Conservation (phyloP, 2,113 vertebrate species). For the Chaenocephalus aceratus region DNA sequence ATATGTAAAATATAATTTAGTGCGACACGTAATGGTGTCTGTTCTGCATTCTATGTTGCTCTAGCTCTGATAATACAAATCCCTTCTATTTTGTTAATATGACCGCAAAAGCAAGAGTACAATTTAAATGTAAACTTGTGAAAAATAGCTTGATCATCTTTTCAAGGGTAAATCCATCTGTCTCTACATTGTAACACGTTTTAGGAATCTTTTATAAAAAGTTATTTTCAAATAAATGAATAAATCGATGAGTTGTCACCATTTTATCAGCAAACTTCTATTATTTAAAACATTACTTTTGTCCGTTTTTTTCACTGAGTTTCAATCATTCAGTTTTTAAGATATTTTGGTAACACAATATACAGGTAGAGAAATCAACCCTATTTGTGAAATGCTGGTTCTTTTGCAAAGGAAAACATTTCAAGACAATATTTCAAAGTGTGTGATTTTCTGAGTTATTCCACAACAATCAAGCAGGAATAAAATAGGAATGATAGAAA, state of each 20-base stretch:
- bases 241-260: no score
- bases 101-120: no score
- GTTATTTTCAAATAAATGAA: neutral
- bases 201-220: neutral
- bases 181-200: neutral
- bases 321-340: no score
- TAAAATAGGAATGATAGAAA: constrained; percentile 67
- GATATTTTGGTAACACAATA: no score
- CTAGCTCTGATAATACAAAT: no score
- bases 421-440: neutral
- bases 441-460: constrained; percentile 74
- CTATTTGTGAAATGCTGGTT: neutral
- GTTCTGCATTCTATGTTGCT: no score
- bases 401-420: neutral
- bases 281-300: neutral
- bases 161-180: neutral
- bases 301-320: no score
- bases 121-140: no score
- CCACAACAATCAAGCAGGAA: constrained; percentile 82
- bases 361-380: neutral
- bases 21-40: neutral
- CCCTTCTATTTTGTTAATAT: no score
- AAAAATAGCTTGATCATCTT: no score
- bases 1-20: neutral
- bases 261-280: neutral